Evolutionary conservation across 2,888 invertebrate species (phyloP).

Genomic region (Oscheius onirici): DNA sequence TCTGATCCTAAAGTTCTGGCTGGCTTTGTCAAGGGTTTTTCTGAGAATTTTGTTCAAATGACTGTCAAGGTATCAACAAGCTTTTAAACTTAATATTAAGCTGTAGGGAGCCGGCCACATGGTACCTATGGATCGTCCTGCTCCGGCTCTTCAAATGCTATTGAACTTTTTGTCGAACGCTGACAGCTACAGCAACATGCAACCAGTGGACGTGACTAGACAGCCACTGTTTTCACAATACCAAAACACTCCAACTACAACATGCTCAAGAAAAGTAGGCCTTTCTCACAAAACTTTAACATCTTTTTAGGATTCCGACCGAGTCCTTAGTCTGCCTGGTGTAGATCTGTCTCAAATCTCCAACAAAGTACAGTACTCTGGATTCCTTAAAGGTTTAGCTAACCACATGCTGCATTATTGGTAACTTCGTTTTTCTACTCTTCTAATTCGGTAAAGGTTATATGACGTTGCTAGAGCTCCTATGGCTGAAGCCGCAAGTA

Average conservation of each 20-base stretch:
- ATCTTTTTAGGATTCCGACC: conserved; percentile 34
- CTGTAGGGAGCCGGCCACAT: conserved; percentile 48
- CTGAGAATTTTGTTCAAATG: conserved; percentile 43
- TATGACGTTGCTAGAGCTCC: conserved; percentile 4
- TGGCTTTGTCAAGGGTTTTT: conserved; percentile 46
- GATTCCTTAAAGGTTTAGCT: conserved; percentile 66
- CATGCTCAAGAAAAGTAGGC: conserved; percentile 8
- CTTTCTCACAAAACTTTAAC: background rate
- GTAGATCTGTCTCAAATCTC: conserved; percentile 25
- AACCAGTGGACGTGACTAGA: conserved; percentile 37
- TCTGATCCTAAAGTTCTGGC: conserved; percentile 36
- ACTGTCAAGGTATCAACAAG: conserved; percentile 43
- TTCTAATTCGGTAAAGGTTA: background rate
- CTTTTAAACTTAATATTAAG: background rate
- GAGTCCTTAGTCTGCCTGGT: conserved; percentile 45
- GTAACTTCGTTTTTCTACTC: conserved; percentile 48
- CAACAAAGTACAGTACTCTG: conserved; percentile 42
- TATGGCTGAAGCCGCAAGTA: background rate
- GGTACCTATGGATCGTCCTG: conserved; percentile 57
- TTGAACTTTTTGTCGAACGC: conserved; percentile 53
- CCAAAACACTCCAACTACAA: background rate
- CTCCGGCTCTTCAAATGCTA: conserved; percentile 61
- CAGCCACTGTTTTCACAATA: conserved; percentile 27
- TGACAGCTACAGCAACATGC: conserved; percentile 49
- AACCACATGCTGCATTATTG: conserved; percentile 72